These are phyloP conservation scores for Gyrodactylus bullatarudis DNA, from an alignment of 1,140 invertebrate species.

Conservation along the genomic window DNA sequence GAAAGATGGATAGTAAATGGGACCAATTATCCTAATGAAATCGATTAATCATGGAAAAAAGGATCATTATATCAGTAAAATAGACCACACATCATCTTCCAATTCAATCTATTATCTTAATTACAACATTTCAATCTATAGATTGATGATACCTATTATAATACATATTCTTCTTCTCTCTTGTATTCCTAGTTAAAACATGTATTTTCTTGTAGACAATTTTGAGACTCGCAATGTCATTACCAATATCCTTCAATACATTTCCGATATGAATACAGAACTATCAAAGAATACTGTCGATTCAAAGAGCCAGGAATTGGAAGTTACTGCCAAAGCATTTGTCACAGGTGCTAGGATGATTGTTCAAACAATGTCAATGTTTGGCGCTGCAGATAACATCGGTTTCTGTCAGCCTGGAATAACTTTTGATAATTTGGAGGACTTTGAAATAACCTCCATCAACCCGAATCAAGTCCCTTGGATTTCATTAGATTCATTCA, in stretches of 20 bases:
- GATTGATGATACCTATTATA: too few species aligned
- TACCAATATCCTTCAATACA: neutral
- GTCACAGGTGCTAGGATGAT: neutral
- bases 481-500: neutral
- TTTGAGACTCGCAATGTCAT: neutral
- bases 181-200: too few species aligned
- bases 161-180: too few species aligned
- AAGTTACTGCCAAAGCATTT: neutral
- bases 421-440: too few species aligned
- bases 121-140: too few species aligned
- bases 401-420: too few species aligned
- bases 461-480: neutral
- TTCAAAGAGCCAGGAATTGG: neutral
- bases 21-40: too few species aligned
- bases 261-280: neutral
- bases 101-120: too few species aligned
- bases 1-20: too few species aligned
- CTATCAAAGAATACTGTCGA: neutral
- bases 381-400: neutral
- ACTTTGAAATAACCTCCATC: neutral
- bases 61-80: too few species aligned
- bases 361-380: neutral
- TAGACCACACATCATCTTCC: too few species aligned
- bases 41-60: too few species aligned
- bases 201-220: neutral